phyloP scores from a whole-genome alignment of 92 coral and sea anemone genomes.

The Muricea muricata region DNA sequence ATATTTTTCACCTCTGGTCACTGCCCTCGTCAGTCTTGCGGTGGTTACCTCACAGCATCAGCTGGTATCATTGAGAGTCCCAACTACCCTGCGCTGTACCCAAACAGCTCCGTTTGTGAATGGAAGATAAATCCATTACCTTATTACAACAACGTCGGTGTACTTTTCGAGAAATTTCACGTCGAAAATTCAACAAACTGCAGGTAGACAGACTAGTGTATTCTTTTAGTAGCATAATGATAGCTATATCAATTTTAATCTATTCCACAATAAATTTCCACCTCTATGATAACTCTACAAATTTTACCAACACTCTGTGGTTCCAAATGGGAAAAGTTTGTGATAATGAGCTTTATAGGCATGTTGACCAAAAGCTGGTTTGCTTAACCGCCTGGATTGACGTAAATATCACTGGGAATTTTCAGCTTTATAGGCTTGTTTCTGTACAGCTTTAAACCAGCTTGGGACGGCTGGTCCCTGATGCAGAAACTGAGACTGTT shows the following conservation, averaged over 20 bases:
- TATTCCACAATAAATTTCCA: neutral
- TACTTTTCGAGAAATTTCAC: conserved; percentile 44
- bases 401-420: too few relatives aligned
- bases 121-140: conserved; percentile 71
- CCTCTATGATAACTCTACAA: too few relatives aligned
- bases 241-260: neutral
- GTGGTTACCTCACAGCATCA: conserved; percentile 53
- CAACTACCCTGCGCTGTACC: conserved; percentile 60
- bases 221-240: neutral
- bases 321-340: too few relatives aligned
- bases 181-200: conserved; percentile 45
- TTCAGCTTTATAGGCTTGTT: too few relatives aligned
- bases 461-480: too few relatives aligned
- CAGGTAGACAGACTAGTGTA: conserved; percentile 41
- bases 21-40: conserved; percentile 61
- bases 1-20: conserved; percentile 54
- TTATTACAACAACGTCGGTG: conserved; percentile 36
- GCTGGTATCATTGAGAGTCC: conserved; percentile 67
- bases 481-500: too few relatives aligned
- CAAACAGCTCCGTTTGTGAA: conserved; percentile 64
- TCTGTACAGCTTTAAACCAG: too few relatives aligned
- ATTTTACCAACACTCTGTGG: too few relatives aligned
- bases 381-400: too few relatives aligned
- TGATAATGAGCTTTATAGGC: too few relatives aligned
- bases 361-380: too few relatives aligned